Evolutionary conservation across 2,113 vertebrate genomes (phyloP).

Genomic region (Pristiophorus japonicus): DNA sequence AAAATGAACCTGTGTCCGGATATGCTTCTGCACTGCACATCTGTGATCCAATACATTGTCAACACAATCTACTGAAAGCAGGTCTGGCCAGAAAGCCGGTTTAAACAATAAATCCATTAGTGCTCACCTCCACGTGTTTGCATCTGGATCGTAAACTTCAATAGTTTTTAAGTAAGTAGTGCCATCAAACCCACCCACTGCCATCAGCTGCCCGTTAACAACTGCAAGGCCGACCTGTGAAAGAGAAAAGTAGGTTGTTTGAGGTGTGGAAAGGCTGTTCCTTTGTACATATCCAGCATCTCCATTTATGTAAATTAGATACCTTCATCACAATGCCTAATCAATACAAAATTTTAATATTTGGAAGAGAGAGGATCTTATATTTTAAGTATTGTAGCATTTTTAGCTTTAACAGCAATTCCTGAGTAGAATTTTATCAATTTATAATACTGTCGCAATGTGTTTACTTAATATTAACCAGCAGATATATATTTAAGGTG

Average conservation of each 20-base stretch:
- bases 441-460: background rate
- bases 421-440: background rate
- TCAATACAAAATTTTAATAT: background rate
- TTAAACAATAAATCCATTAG: background rate
- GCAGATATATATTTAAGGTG: background rate
- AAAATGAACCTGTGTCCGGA: background rate
- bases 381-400: background rate
- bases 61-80: background rate
- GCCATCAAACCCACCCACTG: constrained; percentile 95
- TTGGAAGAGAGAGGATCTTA: background rate
- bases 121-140: constrained; percentile 92
- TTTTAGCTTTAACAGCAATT: background rate
- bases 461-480: background rate
- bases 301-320: background rate
- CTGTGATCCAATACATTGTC: background rate
- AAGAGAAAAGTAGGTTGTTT: constrained; percentile 36
- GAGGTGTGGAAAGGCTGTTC: background rate
- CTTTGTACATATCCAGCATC: background rate
- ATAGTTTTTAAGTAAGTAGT: constrained; percentile 98
- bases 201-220: constrained; percentile 96
- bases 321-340: background rate
- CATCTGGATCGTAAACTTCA: constrained; percentile 96
- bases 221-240: constrained; percentile 87
- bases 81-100: background rate
- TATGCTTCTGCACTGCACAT: no score